Base-by-base conservation (phyloP, 2,113 vertebrate genomes). In the Cnemophilus loriae region DNA sequence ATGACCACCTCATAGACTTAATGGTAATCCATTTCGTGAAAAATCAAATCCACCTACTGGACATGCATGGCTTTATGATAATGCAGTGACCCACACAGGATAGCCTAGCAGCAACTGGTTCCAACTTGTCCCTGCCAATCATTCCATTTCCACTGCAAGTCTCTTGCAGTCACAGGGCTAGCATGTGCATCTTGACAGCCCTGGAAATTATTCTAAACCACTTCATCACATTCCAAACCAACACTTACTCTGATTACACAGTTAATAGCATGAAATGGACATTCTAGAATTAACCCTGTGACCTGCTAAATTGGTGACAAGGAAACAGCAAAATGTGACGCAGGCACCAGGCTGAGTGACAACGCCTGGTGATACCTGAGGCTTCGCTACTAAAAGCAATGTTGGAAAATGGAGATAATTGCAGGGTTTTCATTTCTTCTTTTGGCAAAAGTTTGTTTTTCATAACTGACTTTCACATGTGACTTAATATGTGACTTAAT, bases 141-240 rank as follows among this genome's bases (percentile, higher is more conserved):
- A 73, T 63, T 80, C 78, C 88, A 44, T n/a, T 95, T 74, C 61
- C 44, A 70, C 13, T 82, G 75, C 50, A 9, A 42, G 59, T 78
- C 47, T 85, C 52, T 70, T 61, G 70, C 68, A 90, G 87, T 90
- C 89, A 90, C 5, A 76, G 37, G 20, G 37, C 61, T 64, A 46
- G 57, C 59, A 71, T 8, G 9, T 70, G 83, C 74, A 61, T 91
- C 52, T 53, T 86, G 59, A 70, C 63, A 93, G 71, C 59, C 49
- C 59, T 91, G 83, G 84, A 97, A 93, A 96, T 91, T 84, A 86
- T 50, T 71, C 53, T 63, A 96, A 96, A 92, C 86, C 89, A 90
- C 42, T 67, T 49, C 60, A 93, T 73, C 33, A 2, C 46, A 90
- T 94, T 91, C 78, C 42, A 76, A 52, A 33, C 9, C 46, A 82